Base-by-base conservation (phyloP, 2,113 vertebrate genomes). In the Antechinus stuartii region DNA sequence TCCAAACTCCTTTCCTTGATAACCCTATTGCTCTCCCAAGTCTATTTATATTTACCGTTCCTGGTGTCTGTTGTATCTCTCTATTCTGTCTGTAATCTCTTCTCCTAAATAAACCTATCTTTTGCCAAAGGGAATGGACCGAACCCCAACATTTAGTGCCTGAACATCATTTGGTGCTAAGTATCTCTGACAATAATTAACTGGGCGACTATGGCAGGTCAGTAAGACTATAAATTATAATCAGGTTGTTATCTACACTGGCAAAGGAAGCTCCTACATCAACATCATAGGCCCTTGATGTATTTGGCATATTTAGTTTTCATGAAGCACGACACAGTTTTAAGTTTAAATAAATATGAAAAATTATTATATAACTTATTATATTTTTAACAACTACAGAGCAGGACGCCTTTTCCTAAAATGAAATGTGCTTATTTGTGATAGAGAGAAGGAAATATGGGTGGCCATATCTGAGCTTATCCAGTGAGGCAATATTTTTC, bases 271-370 rank as follows among this genome's bases (percentile, higher is more conserved):
- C 35, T 68, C 57, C 12, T 68, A 35, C 35, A 84, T 6, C n/a
- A 84, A 42, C 19, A 84, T 22, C n/a, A 84, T 8, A 42, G n/a
- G 35, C 23, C 68, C 61, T 68, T 68, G 61, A 68, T 68, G 61
- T 14, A 68, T 68, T 35, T 35, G 61, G 30, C 22, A 91, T 1
- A 26, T 94, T 94, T 91, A 11, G n/a, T 94, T 96, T 95, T 42
- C 91, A 94, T 54, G 91, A 42, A 93, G 26, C 0, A 57, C 46
- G 30, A 27, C 53, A 94, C 91, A 49, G 46, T 30, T 25, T 52
- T 61, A 95, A 95, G 89, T 94, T 93, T 96, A 68, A 95, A 57
- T 96, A 95, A 94, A 91, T 46, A 61, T 49, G 56, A 97, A 97
- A 93, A 90, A 92, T 30, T 93, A 96, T 95, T 94, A 96, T 56